Base-by-base conservation (phyloP, 2,888 invertebrate species). In the Coleophora deauratella region DNA sequence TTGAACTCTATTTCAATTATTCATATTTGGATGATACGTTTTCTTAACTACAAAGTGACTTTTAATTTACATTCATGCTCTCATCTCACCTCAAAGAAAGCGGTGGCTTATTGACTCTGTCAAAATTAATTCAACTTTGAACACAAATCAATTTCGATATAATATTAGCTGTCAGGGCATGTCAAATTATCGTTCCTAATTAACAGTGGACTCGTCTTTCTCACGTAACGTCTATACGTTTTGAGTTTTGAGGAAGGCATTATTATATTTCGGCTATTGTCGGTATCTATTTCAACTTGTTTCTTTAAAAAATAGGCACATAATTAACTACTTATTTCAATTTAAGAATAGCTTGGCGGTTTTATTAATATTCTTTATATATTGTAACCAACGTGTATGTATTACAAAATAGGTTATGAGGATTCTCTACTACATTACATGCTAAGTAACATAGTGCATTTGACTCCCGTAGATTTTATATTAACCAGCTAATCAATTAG, bases 101-200 rank as follows among this genome's bases (percentile, higher is more conserved):
- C 73, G 68, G 80, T 79, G 79, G 80, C 80, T 82, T 80, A 84
- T 84, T 82, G 80, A 78, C 69, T 80, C 74, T 81, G 82, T 81
- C 82, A 82, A 77, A 82, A 81, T 80, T 72, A 75, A 81, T 80
- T 79, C 77, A 74, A 78, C 73, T 74, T 77, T 71, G 76, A 84
- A 80, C 79, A 81, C 80, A 84, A 84, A 84, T 84, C 82, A 84
- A 84, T 84, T 84, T 77, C 68, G 69, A 75, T 59, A 69, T 70
- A 70, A 74, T 73, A 81, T 81, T 75, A 79, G 75, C 82, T 84
- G 85, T 84, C 85, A 72, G 66, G 47, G 68, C 68, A 69, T 68
- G 79, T 85, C 84, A 82, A 80, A 81, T 82, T 82, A 79, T 59
- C 65, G 62, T 49, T 62, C 66, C 57, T 80, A 78, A 82, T 81